Conservation (phyloP, 92 coral and sea anemone genomes). For the Porites evermanni region DNA sequence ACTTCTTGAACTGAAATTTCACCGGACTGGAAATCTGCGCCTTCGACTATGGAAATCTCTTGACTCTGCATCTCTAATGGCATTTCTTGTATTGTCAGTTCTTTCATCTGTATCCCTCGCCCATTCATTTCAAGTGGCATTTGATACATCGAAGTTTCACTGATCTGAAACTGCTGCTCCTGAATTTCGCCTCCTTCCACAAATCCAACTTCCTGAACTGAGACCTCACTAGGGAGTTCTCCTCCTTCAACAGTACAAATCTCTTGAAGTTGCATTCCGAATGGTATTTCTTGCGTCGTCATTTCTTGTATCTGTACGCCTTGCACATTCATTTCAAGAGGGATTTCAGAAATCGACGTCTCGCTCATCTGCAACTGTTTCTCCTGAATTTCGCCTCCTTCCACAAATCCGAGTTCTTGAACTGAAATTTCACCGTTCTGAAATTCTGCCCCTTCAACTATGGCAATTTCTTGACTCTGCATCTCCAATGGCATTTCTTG, state of each 20-base stretch:
- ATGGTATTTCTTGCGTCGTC: slow-evolving; percentile 25
- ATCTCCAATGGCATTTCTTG: slow-evolving; percentile 8
- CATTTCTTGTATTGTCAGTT: not conserved
- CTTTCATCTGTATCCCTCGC: slow-evolving; percentile 28
- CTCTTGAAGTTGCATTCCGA: slow-evolving; percentile 44
- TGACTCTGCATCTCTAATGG: not conserved
- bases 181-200: slow-evolving; percentile 5
- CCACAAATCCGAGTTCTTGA: too few relatives aligned
- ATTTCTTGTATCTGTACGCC: slow-evolving; percentile 29
- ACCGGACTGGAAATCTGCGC: too few relatives aligned
- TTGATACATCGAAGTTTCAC: slow-evolving; percentile 23
- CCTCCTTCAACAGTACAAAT: not conserved
- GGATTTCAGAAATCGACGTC: slow-evolving; percentile 32
- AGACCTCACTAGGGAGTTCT: not conserved
- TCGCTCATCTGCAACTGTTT: not conserved
- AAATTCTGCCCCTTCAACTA: not conserved
- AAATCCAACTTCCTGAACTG: slow-evolving; percentile 10
- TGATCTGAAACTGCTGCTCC: slow-evolving; percentile 18
- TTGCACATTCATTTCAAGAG: slow-evolving; percentile 40
- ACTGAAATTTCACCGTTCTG: too few relatives aligned
- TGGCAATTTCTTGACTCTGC: not conserved
- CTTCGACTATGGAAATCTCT: not conserved
- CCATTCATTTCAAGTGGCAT: slow-evolving; percentile 37
- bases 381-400: not conserved
- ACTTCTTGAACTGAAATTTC: slow-evolving; percentile 16